Evolutionary conservation across 2,113 vertebrate species (phyloP).

Genomic region (Sarotherodon lohbergeri): DNA sequence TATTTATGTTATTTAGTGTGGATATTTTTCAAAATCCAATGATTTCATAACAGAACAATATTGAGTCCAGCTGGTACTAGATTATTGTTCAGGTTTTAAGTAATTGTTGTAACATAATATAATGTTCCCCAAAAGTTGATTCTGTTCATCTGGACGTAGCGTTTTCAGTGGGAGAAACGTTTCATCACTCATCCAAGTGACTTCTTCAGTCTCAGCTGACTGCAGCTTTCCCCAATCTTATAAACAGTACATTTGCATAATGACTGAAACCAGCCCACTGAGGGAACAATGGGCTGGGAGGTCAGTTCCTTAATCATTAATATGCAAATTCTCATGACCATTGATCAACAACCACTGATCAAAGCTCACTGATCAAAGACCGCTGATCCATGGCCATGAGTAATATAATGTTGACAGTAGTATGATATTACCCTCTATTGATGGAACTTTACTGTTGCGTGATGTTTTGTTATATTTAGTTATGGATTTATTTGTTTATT

Average conservation of each 20-base stretch:
- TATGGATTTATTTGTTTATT: neutral
- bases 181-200: accelerated
- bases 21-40: too few species aligned
- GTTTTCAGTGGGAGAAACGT: neutral
- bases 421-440: neutral
- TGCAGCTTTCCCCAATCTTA: accelerated
- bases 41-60: neutral
- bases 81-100: neutral
- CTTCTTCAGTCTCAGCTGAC: neutral
- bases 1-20: neutral
- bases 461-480: neutral
- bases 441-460: accelerated
- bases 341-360: too few species aligned
- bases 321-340: too few species aligned
- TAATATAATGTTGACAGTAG: neutral
- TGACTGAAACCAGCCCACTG: neutral
- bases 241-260: neutral
- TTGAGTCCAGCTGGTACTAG: neutral
- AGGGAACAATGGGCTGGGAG: too few species aligned
- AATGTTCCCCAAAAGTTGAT: accelerated
- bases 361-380: neutral
- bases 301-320: too few species aligned
- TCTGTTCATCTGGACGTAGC: neutral
- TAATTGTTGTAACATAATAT: neutral
- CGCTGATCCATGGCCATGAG: neutral